Percentiles rank a stretch among this genome's conserved stretches.
These are phyloP conservation scores for Hedya salicella DNA, from an alignment of 2,888 invertebrate species.

Conservation along the genomic window DNA sequence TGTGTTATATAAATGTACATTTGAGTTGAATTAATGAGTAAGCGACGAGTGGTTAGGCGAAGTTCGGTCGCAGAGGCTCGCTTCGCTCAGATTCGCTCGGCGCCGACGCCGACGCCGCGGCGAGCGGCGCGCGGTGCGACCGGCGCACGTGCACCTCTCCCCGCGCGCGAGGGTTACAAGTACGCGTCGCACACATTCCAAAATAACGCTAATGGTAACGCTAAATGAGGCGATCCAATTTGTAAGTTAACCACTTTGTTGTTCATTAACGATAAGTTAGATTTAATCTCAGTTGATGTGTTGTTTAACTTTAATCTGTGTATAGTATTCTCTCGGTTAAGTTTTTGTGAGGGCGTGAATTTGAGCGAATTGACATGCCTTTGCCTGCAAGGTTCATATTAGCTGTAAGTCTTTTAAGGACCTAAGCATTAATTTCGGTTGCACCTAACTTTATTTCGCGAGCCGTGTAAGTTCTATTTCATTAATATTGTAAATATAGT, in stretches of 20 bases:
- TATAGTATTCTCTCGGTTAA: slow-evolving; percentile 80
- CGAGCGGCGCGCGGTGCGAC: slow-evolving; percentile 2
- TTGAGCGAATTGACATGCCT: slow-evolving; percentile 81
- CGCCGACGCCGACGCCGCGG: slow-evolving; percentile 46
- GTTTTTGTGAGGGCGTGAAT: slow-evolving; percentile 78
- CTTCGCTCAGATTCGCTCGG: slow-evolving; percentile 73
- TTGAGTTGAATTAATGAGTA: slow-evolving; percentile 76
- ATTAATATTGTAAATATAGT: slow-evolving; percentile 79
- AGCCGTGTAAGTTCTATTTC: slow-evolving; percentile 78
- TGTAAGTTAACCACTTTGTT: slow-evolving; percentile 84
- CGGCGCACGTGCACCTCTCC: too few relatives aligned
- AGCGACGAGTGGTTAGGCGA: slow-evolving; percentile 52
- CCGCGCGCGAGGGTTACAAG: slow-evolving; percentile 48
- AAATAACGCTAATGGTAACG: slow-evolving; percentile 75
- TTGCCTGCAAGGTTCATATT: slow-evolving; percentile 75
- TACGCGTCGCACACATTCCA: slow-evolving; percentile 82
- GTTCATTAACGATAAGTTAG: slow-evolving; percentile 84
- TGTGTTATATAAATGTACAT: slow-evolving; percentile 80
- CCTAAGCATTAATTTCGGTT: slow-evolving; percentile 76
- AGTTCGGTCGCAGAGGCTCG: slow-evolving; percentile 56
- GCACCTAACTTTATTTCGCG: slow-evolving; percentile 79
- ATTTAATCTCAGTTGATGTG: slow-evolving; percentile 80
- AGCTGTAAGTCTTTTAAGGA: slow-evolving; percentile 74
- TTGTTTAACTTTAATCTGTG: slow-evolving; percentile 80
- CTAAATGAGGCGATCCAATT: slow-evolving; percentile 72